Evolutionary conservation across 2,888 invertebrate genomes (phyloP).

Genomic region (Therioaphis trifolii): DNA sequence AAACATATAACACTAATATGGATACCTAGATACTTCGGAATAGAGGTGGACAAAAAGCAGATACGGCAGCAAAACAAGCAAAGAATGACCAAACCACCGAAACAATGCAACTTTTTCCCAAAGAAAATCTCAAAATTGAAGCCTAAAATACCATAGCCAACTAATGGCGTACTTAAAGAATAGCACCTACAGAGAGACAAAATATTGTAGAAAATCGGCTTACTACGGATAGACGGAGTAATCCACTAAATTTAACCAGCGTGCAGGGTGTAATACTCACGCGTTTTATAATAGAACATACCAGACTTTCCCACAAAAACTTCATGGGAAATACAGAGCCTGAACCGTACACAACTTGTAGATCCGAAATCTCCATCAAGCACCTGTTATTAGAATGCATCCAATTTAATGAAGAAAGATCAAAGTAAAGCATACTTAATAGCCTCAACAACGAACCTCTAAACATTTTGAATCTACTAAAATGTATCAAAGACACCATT

Average conservation of each 20-base stretch:
- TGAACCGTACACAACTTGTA: background rate
- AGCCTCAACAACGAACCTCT: no score
- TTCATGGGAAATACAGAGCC: background rate
- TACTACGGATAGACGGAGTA: background rate
- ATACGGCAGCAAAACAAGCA: background rate
- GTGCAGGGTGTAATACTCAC: background rate
- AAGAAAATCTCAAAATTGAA: background rate
- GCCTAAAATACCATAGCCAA: background rate
- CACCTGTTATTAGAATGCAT: no score
- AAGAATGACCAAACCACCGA: background rate
- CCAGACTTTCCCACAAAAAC: background rate
- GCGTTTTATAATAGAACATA: constrained; percentile 1
- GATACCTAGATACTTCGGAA: no score
- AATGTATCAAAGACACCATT: no score
- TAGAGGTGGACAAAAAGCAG: background rate
- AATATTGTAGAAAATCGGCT: background rate
- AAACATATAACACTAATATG: no score
- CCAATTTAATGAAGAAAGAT: no score
- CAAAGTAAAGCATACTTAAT: no score
- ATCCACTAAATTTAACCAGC: background rate
- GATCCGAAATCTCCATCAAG: no score
- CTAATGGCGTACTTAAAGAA: background rate
- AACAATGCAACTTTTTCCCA: background rate
- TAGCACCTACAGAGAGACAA: background rate
- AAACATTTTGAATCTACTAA: no score